Base-by-base conservation (phyloP, 2,113 vertebrate species). In the Chunga burmeisteri region DNA sequence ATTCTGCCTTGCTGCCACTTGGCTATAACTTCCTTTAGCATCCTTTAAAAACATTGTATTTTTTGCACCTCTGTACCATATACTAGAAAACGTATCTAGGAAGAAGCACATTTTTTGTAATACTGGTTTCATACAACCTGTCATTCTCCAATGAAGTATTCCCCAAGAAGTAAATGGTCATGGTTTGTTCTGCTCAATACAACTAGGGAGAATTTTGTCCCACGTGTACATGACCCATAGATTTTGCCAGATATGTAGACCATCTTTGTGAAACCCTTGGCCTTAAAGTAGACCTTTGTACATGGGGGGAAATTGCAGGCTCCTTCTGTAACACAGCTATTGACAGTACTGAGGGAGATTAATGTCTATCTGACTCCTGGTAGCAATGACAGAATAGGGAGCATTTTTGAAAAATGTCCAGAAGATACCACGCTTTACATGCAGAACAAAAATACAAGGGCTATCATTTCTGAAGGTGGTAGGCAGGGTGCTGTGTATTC, bases 371-470 rank as follows among this genome's bases (percentile, higher is more conserved):
- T 50, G 18, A 52, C 27, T 79, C 16, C 56, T 47, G 23, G 36
- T 22, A 78, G 50, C 59, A 68, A 44, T 21, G 70, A 53, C 26
- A 75, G 44, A 88, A 63, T 46, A 58, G 26, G 26, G 40, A 87
- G 70, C 0, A 0, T 46, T 18, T 65, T 56, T 74, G 25, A 25
- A 1, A 40, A 82, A 75, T 50, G 32, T 38, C 38, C 2, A 0
- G 65, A 49, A 42, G 19, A 72, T 92, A 38, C 26, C 0, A 0
- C 22, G 21, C 6, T 92, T 68, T 88, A 49, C 19, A 10, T 32
- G 18, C 49, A 90, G 53, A 66, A 72, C 38, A 61, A 49, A 88
- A 92, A 50, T 55, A 49, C 29, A 26, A 53, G 47, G 13, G 5
- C 18, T 74, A 6, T 85, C 3, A 68, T 83, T 95, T 58, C 55